A percentile compares a stretch with the other conserved stretches of the same genome.
Conservation (phyloP, 2,888 invertebrate species). For the Drosophila conformis region DNA sequence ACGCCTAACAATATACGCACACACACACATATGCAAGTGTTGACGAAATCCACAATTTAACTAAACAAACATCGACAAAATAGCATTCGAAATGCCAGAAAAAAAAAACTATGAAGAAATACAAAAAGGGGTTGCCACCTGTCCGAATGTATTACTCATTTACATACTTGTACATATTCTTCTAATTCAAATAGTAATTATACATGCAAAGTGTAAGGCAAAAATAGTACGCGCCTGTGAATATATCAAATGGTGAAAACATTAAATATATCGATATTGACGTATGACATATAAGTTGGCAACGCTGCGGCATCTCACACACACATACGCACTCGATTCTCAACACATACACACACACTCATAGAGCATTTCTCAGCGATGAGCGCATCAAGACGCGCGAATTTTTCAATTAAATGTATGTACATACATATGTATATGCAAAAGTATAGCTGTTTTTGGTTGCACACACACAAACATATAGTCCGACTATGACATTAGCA, state of each 20-base stretch:
- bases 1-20: constrained; percentile 50
- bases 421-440: constrained; percentile 30
- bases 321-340: constrained; percentile 13
- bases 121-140: constrained; percentile 63
- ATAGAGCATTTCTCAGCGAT: constrained; percentile 76
- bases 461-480: constrained; percentile 15
- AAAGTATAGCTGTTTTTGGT: constrained; percentile 26
- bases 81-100: constrained; percentile 25
- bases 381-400: constrained; percentile 82
- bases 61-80: constrained; percentile 40
- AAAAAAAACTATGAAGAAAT: constrained; percentile 37
- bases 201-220: constrained; percentile 9
- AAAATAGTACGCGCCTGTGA: constrained; percentile 24
- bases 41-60: constrained; percentile 25
- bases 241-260: constrained; percentile 42
- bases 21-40: constrained; percentile 10
- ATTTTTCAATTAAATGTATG: constrained; percentile 72
- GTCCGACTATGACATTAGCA: constrained; percentile 57
- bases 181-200: constrained; percentile 17
- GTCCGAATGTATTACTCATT: neutral
- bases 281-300: constrained; percentile 78
- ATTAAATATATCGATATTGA: constrained; percentile 73
- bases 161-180: constrained; percentile 1
- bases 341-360: constrained; percentile 28
- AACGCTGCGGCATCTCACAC: constrained; percentile 56